Base-by-base conservation (phyloP, 2,113 vertebrate genomes). In the Vireo altiloquus region DNA sequence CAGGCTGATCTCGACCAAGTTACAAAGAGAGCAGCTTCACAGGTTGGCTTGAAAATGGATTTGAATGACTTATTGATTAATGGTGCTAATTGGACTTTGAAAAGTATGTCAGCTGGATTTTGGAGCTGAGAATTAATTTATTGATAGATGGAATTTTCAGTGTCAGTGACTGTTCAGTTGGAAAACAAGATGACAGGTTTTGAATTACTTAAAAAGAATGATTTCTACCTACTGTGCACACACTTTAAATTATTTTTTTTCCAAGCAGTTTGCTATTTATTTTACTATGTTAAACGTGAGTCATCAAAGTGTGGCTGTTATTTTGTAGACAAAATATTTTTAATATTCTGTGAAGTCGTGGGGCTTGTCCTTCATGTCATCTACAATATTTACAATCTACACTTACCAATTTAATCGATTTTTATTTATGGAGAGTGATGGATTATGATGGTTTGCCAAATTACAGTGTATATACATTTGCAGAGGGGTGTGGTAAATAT, bases 1-100 rank as follows among this genome's bases (percentile, higher is more conserved):
- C 98, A 99, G 86, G 98, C 98, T 13, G 99, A 99, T 93, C 97
- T 99, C 65, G 99, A 99, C 94, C 99, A 99, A 95, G 98, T 99
- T 91, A 98, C 98, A 47, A 99, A 99, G 95, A 98, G 98, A 79
- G 98, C 99, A 15, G 98, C 99, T 25, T 99, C 99, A 27, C 99
- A 99, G 99, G 99, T 99, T 77, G 54, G 23, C 37, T 65, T 85
- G 22, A 49, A 42, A 70, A 40, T 60, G 11, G 28, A 80, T 80
- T 85, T 75, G 49, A 53, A 49, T 52, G 27, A 69, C 15, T 83
- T 90, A 20, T 9, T 89, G 33, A 82, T 64, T 59, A 42, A 30
- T 33, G 23, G n/a, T 56, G 42, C 23, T 92, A 83, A 71, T 77
- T 65, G 27, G 39, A 21, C 42, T 37, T 78, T 22, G 21, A 35